A percentile compares a stretch with the other conserved stretches of the same genome.
Conservation (phyloP, 2,797 vertebrate genomes). For the Lutjanus argentimaculatus region DNA sequence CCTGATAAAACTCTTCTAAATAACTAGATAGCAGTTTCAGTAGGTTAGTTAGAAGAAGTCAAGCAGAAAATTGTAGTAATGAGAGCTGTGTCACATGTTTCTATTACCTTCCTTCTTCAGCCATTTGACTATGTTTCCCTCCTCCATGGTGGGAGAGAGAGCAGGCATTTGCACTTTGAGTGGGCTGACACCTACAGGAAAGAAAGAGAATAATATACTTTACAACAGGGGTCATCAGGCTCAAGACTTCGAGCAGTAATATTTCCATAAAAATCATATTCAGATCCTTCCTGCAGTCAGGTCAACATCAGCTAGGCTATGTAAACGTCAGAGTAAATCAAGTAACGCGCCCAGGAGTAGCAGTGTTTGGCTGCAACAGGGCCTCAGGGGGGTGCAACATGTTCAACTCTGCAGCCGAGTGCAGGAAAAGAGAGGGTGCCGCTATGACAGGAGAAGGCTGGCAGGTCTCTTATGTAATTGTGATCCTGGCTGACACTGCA, state of each 20-base stretch:
- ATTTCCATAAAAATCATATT: not conserved
- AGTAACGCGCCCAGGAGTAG: not conserved
- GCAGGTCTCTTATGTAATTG: constrained; percentile 42
- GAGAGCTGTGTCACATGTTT: not conserved
- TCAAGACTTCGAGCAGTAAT: not conserved
- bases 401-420: not conserved
- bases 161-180: constrained; percentile 96
- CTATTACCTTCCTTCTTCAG: constrained; percentile 96
- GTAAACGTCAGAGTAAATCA: constrained; percentile 32
- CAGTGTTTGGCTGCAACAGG: constrained; percentile 1
- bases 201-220: constrained; percentile 45
- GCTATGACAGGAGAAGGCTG: constrained; percentile 23
- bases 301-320: not conserved
- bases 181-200: constrained; percentile 87
- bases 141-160: constrained; percentile 98
- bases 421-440: constrained; percentile 1
- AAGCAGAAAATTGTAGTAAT: not conserved
- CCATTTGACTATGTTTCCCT: constrained; percentile 97
- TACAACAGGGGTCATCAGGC: not conserved
- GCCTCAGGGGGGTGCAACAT: not conserved
- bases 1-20: too few species aligned
- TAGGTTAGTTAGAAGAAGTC: not conserved
- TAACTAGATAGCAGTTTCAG: not conserved
- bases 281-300: not conserved
- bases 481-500: constrained; percentile 44